Base-by-base conservation (phyloP, 2,888 invertebrate species). In the Stenodera caucasica region DNA sequence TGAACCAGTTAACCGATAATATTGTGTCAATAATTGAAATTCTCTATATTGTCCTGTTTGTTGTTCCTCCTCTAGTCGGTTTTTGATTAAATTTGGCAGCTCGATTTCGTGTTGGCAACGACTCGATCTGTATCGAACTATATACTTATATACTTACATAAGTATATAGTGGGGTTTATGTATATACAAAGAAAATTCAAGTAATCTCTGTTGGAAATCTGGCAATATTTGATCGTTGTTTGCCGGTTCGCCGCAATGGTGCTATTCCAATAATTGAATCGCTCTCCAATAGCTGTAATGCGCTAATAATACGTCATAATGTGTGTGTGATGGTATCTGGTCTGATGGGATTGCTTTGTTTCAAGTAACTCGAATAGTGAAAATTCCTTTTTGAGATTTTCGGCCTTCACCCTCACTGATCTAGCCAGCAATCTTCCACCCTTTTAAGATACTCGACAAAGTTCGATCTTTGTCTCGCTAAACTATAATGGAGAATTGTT, bases 221-320 rank as follows among this genome's bases (percentile, higher is more conserved):
- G 67, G 21, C 70, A 75, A 76, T 77, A 75, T 77, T 77, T 76
- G 77, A 77, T 76, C 74, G 76, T 72, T 75, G 77, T 77, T 76
- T 73, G 74, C 74, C 73, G 75, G 75, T 74, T 72, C 74, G 76
- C 78, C 78, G 77, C 78, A 78, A 77, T 74, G 78, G 78, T 78
- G 79, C 80, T 78, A 79, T 80, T 81, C 80, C 81, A 79, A 81
- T 81, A 81, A 81, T 81, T 81, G 81, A 81, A 81, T 81, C 78
- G 80, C 79, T 79, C 80, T 80, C 80, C 80, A 79, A 81, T 81
- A 80, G 80, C 80, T 76, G 79, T 81, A 81, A 81, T 81, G 80
- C 81, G 80, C 81, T 81, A 81, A 81, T 81, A 80, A 80, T 81
- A 80, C 79, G 80, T 81, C 81, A 81, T 81, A 81, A 80, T 80